Evolutionary conservation across 2,797 vertebrate genomes (phyloP), one percentile per base, ranked within the genome.

Genomic region (Tolypeutes matacus): DNA sequence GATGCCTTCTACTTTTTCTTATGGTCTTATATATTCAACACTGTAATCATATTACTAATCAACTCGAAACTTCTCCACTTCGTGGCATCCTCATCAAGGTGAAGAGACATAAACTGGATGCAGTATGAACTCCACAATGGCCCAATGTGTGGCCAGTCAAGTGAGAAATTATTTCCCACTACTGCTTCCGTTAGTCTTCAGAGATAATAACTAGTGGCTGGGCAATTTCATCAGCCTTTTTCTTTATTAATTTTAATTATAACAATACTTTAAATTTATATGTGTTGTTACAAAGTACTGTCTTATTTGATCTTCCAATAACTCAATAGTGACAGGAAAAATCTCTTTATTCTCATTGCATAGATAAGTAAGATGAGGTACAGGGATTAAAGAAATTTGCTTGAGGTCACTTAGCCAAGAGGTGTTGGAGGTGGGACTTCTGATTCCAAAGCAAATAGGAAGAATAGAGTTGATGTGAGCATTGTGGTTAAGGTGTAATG

Each of bases 21-120:
- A 34, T 72, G 64, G 78, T 92, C 88, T 88, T 92, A 97, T 92
- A 84, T 96, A 84, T 84, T 85, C 72, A 93, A 49, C 42, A 82
- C 12, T 96, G 96, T 93, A 94, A 93, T 86, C 53, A 87, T 75
- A 87, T 87, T 94, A 84, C 94, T 93, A 91, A 91, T 87, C 51
- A 86, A 78, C 42, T 91, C 67, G 72, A 67, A 91, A 69, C 64
- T 80, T 96, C 46, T 84, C n/a, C 23, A 93, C 72, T 85, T 96
- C 25, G 36, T 12, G 8, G 73, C 53, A 94, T 80, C 53, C 34
- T 90, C 60, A 21, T 70, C 69, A 75, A 93, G 75, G 83, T 93
- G 70, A 96, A 46, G 46, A 67, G 76, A 94, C 51, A 73, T 29
- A 93, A 93, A 93, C 83, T 93, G 39, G 56, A 73, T 80, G 11